Evolutionary conservation across 2,888 invertebrate species (phyloP).

Genomic region (Pilophorus perplexus): DNA sequence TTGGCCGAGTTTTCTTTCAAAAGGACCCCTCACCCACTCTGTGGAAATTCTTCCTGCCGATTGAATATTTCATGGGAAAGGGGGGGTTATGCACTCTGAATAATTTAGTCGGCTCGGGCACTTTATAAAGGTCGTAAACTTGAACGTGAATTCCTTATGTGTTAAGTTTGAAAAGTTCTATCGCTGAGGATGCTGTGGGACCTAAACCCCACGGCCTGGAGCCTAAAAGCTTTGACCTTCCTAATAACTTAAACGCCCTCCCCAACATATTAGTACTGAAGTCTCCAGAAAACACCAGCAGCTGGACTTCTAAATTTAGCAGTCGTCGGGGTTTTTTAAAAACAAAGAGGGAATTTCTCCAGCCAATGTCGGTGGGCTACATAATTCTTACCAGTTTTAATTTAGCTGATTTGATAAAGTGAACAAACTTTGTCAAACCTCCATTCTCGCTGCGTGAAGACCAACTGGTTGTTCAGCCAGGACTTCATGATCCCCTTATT

Average conservation of each 20-base stretch:
- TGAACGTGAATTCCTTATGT: constrained; percentile 28
- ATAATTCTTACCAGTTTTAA: background rate
- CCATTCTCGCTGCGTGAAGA: background rate
- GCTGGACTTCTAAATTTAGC: too few relatives aligned
- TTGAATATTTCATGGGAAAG: constrained; percentile 25
- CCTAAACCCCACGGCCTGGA: background rate
- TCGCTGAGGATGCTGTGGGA: background rate
- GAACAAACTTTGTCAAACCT: background rate
- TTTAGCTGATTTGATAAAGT: background rate
- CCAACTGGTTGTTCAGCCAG: background rate
- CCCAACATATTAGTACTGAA: constrained; percentile 8
- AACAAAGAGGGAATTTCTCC: too few relatives aligned
- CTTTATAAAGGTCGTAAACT: constrained; percentile 1
- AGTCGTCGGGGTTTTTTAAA: too few relatives aligned
- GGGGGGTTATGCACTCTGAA: constrained; percentile 22
- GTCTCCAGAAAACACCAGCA: too few relatives aligned
- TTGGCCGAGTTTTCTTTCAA: background rate
- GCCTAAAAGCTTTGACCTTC: constrained; percentile 21
- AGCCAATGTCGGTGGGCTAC: too few relatives aligned
- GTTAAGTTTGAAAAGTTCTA: constrained; percentile 19
- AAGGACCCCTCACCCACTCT: background rate
- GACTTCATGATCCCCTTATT: constrained; percentile 14
- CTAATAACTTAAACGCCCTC: constrained; percentile 1
- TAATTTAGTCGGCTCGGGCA: constrained; percentile 2
- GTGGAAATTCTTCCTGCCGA: background rate